A percentile compares a stretch with the other conserved stretches of the same genome.
Evolutionary conservation across 2,797 vertebrate genomes (phyloP).

Genomic region (Urophycis tenuis): DNA sequence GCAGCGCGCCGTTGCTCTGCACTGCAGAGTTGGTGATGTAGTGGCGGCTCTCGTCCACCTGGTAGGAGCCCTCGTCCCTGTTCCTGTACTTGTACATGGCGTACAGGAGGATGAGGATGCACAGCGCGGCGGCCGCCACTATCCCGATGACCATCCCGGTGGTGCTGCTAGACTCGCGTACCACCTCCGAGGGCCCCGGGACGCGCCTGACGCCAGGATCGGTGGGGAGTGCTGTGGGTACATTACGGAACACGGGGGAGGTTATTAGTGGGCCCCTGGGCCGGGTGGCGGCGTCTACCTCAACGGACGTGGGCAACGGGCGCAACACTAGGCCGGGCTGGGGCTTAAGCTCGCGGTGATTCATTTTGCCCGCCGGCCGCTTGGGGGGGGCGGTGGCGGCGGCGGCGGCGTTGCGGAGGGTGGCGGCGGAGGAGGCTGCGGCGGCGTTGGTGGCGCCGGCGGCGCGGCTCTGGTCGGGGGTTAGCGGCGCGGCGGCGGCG

Average conservation of each 20-base stretch:
- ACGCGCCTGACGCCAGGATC: conserved; percentile 98
- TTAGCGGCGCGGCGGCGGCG: conserved; percentile 88
- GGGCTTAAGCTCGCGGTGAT: conserved; percentile 96
- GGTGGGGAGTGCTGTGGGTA: conserved; percentile 99
- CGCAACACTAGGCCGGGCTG: conserved; percentile 96
- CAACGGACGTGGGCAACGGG: conserved; percentile 98
- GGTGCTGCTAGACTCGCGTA: conserved; percentile 99
- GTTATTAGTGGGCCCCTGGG: conserved; percentile 98
- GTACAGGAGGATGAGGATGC: conserved; percentile 99
- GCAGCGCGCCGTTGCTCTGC: conserved; percentile 94
- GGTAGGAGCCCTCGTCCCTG: conserved; percentile 99
- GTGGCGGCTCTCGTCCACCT: conserved; percentile 99
- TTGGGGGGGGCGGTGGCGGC: conserved; percentile 89
- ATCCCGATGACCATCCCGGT: conserved; percentile 99
- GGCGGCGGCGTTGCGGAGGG: conserved; percentile 82
- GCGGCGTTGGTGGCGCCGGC: conserved; percentile 81
- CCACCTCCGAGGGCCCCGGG: conserved; percentile 98
- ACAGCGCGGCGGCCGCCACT: conserved; percentile 98
- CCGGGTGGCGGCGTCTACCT: conserved; percentile 98
- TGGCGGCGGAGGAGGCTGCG: conserved; percentile 77
- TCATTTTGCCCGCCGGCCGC: conserved; percentile 97
- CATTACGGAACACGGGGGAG: conserved; percentile 99
- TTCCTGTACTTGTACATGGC: conserved; percentile 99
- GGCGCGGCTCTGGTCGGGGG: conserved; percentile 98
- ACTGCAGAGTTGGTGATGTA: conserved; percentile 99